phyloP scores from a whole-genome alignment of 2,797 vertebrate species.

The Channallabes apus region DNA sequence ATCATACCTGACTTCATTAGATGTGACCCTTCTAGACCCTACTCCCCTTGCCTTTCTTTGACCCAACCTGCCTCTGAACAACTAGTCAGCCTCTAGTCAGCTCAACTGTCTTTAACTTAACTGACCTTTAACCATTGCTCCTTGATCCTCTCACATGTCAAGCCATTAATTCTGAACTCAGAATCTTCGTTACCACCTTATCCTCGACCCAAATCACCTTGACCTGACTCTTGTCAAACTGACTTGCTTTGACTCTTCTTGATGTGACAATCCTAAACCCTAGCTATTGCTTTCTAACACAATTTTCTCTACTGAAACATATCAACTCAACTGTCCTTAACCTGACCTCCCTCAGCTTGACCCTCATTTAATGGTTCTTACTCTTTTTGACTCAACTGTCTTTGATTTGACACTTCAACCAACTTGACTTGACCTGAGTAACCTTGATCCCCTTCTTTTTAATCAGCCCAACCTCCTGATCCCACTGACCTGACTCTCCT shows the following conservation, averaged over 20 bases:
- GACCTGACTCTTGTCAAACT: background rate
- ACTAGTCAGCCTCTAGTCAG: background rate
- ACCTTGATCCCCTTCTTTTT: conserved; percentile 21
- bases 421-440: background rate
- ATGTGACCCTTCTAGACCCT: background rate
- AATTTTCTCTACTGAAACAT: background rate
- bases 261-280: background rate
- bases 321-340: background rate
- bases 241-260: background rate
- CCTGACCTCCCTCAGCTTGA: background rate
- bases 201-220: background rate
- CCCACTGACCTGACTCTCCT: conserved; percentile 11
- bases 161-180: background rate
- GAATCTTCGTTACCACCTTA: background rate
- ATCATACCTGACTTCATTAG: background rate
- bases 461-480: conserved; percentile 23
- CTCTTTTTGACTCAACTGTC: background rate
- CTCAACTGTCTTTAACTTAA: background rate
- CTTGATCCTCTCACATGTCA: background rate
- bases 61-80: background rate
- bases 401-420: conserved; percentile 8
- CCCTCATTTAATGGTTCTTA: background rate
- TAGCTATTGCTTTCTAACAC: background rate
- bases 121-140: background rate
- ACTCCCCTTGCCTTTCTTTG: background rate